A percentile compares a stretch with the other conserved stretches of the same genome.
These are phyloP conservation scores for Procavia capensis DNA, from an alignment of 2,113 vertebrate genomes.

Conservation along the genomic window DNA sequence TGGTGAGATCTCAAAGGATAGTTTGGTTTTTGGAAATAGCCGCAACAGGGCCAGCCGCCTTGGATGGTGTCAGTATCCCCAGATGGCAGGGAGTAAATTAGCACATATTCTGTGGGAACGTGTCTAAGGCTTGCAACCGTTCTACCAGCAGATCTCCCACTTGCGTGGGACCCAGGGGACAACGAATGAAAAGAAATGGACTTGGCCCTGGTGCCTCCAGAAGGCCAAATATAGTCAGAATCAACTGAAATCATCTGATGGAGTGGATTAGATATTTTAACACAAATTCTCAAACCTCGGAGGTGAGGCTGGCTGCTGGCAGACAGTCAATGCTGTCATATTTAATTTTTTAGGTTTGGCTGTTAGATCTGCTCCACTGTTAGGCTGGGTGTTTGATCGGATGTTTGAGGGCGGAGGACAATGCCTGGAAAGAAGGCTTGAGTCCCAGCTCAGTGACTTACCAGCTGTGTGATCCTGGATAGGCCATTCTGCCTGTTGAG, in stretches of 20 bases:
- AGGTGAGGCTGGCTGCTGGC: background rate
- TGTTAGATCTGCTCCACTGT: background rate
- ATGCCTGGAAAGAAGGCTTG: background rate
- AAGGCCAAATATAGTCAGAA: background rate
- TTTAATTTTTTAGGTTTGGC: conserved; percentile 43
- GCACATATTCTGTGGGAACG: background rate
- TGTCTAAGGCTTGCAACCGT: background rate
- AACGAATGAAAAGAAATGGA: background rate
- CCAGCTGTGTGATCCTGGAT: background rate
- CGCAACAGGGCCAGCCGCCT: background rate
- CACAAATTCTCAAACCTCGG: conserved; percentile 27
- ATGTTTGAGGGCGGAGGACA: background rate
- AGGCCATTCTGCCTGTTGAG: background rate
- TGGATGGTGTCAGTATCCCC: background rate
- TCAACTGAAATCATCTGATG: background rate
- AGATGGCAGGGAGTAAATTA: conserved; percentile 31
- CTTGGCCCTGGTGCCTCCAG: background rate
- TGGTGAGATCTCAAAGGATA: background rate
- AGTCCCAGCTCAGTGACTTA: background rate
- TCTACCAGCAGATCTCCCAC: conserved; percentile 46
- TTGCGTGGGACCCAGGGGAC: background rate
- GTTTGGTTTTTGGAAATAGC: background rate
- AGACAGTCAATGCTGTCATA: background rate
- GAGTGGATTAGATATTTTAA: conserved; percentile 29
- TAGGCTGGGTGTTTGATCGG: conserved; percentile 17